Conservation (phyloP, 2,888 invertebrate species). For the Polietes domitor region DNA sequence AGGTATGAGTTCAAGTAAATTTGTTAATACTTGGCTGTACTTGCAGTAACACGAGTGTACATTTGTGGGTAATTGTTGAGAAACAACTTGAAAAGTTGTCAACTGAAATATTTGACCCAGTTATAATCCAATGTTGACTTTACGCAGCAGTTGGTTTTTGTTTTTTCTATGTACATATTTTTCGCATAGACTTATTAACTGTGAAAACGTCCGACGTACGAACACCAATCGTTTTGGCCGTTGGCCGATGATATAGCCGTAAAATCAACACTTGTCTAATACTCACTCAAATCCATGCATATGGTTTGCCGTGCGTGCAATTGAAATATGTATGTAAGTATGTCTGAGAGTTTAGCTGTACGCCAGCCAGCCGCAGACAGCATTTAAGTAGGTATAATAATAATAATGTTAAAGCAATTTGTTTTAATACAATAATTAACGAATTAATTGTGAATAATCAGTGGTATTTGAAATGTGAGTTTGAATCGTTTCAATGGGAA, state of each 20-base stretch:
- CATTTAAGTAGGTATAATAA: not conserved
- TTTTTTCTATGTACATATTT: not conserved
- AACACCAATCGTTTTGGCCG: not conserved
- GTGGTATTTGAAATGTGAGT: too few species aligned
- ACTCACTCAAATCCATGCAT: not conserved
- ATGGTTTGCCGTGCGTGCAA: not conserved
- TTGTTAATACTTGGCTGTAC: conserved; percentile 3
- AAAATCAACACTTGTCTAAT: conserved; percentile 10
- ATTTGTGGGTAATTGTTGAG: not conserved
- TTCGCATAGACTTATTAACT: conserved; percentile 5
- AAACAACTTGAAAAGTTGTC: conserved; percentile 17
- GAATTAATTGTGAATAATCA: not conserved
- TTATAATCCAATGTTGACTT: conserved; percentile 22
- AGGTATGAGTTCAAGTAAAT: not conserved
- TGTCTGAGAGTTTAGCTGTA: too few species aligned
- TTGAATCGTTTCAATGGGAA: too few species aligned
- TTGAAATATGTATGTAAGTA: too few species aligned
- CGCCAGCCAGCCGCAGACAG: too few species aligned
- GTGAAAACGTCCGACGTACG: not conserved
- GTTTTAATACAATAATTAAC: not conserved
- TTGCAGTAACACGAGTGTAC: not conserved
- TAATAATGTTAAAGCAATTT: not conserved
- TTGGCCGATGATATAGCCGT: not conserved
- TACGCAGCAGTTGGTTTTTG: conserved; percentile 2
- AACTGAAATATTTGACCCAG: conserved; percentile 21